These are phyloP conservation scores for Hypothenemus hampei DNA, from an alignment of 1,140 invertebrate species.

Conservation along the genomic window DNA sequence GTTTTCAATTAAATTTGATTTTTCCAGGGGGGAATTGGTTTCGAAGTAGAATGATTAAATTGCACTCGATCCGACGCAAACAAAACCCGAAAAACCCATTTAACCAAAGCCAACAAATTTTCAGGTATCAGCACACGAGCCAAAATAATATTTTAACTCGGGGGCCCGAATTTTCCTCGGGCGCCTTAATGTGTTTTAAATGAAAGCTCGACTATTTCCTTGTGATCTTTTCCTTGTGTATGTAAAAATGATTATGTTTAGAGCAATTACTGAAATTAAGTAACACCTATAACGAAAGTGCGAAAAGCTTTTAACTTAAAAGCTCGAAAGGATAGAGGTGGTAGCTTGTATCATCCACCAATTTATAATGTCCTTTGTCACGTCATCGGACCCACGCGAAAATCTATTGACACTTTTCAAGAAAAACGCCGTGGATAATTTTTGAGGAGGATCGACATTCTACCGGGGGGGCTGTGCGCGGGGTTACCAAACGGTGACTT, in stretches of 20 bases:
- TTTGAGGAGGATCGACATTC: conserved; percentile 17
- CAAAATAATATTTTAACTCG: too few species aligned
- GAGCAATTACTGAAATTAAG: conserved; percentile 44
- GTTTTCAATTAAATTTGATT: too few species aligned
- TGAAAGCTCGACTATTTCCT: conserved; percentile 28
- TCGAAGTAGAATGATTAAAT: background rate
- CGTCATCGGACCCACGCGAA: conserved; percentile 19
- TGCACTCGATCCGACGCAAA: conserved; percentile 2
- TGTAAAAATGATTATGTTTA: conserved; percentile 33
- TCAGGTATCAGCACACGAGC: background rate
- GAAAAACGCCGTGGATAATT: conserved; percentile 13
- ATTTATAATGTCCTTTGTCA: conserved; percentile 29
- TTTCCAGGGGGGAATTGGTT: background rate
- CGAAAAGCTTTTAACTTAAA: conserved; percentile 44
- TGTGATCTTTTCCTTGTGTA: conserved; percentile 27
- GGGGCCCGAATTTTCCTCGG: background rate
- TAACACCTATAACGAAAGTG: conserved; percentile 42
- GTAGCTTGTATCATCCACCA: conserved; percentile 35
- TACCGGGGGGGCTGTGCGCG: conserved; percentile 2
- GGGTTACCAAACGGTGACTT: too few species aligned
- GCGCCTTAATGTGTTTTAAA: conserved; percentile 36
- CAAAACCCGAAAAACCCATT: conserved; percentile 5
- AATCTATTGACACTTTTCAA: conserved; percentile 25
- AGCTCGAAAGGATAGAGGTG: conserved; percentile 34
- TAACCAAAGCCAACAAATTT: conserved; percentile 5